Conservation (phyloP, 1,140 invertebrate species). For the Eumeta japonica region DNA sequence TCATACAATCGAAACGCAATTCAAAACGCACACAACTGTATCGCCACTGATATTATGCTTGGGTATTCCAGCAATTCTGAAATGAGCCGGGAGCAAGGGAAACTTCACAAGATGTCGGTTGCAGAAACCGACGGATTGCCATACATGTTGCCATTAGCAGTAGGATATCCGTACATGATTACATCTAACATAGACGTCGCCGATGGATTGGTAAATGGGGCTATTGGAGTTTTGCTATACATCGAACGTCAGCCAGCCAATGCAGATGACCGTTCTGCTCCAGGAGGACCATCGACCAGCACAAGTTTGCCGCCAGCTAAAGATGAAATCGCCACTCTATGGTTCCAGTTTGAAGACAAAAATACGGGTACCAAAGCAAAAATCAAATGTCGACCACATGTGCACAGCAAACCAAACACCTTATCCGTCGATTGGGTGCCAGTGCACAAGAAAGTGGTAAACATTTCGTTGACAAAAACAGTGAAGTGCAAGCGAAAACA, state of each 20-base stretch:
- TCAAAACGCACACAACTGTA: conserved; percentile 18
- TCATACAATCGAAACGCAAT: conserved; percentile 16
- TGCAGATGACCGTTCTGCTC: too few relatives aligned
- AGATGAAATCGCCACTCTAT: conserved; percentile 24
- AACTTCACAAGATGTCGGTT: conserved; percentile 25
- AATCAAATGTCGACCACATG: conserved; percentile 5
- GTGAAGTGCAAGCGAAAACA: conserved; percentile 18
- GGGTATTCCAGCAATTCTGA: conserved; percentile 13
- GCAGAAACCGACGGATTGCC: conserved; percentile 23
- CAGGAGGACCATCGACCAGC: conserved; percentile 18
- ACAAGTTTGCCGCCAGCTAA: conserved; percentile 22
- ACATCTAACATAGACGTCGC: conserved; percentile 22
- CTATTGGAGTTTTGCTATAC: conserved; percentile 19
- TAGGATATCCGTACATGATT: conserved; percentile 28
- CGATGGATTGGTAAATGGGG: conserved; percentile 35
- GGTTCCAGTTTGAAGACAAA: conserved; percentile 24
- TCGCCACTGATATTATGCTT: conserved; percentile 15
- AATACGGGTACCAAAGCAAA: conserved; percentile 8
- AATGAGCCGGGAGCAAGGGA: conserved; percentile 16
- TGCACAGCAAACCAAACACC: conserved; percentile 15
- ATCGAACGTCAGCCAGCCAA: conserved; percentile 17
- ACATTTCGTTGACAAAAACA: conserved; percentile 12
- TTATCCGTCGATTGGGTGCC: conserved; percentile 14
- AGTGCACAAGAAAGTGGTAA: conserved; percentile 17
- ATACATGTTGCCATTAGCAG: conserved; percentile 19